Evolutionary conservation across 2,888 invertebrate genomes (phyloP).

Genomic region (Drosophila leonis): DNA sequence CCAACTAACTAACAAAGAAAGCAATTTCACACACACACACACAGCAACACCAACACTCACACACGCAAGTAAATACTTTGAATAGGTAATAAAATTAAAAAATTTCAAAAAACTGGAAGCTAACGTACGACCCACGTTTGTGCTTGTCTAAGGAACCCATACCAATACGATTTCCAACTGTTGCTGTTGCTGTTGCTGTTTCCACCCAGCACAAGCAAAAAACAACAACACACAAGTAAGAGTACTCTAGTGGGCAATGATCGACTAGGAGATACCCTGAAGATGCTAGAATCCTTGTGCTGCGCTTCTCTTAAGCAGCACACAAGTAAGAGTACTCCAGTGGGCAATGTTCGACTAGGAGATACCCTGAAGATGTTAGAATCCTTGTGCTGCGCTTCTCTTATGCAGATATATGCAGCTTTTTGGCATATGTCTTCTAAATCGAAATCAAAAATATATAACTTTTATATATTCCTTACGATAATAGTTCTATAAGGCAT

Average conservation of each 20-base stretch:
- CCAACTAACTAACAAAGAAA: conserved; percentile 52
- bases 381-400: no score
- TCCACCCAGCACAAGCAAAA: background rate
- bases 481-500: no score
- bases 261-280: background rate
- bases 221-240: background rate
- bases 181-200: conserved; percentile 10
- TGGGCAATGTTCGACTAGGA: background rate
- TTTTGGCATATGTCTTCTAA: background rate
- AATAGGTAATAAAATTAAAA: conserved; percentile 37
- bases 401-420: background rate
- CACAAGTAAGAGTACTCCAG: background rate
- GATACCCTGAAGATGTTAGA: background rate
- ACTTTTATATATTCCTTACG: no score
- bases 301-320: background rate
- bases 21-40: conserved; percentile 45
- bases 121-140: conserved; percentile 17
- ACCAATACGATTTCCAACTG: background rate
- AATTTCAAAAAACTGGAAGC: conserved; percentile 26
- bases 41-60: conserved; percentile 3
- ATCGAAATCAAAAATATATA: background rate
- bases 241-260: background rate
- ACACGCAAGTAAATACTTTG: conserved; percentile 23
- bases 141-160: conserved; percentile 15
- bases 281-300: no score